Evolutionary conservation across 1,140 invertebrate species (phyloP), one percentile per base, ranked within the genome.

Genomic region (Apis mellifera): DNA sequence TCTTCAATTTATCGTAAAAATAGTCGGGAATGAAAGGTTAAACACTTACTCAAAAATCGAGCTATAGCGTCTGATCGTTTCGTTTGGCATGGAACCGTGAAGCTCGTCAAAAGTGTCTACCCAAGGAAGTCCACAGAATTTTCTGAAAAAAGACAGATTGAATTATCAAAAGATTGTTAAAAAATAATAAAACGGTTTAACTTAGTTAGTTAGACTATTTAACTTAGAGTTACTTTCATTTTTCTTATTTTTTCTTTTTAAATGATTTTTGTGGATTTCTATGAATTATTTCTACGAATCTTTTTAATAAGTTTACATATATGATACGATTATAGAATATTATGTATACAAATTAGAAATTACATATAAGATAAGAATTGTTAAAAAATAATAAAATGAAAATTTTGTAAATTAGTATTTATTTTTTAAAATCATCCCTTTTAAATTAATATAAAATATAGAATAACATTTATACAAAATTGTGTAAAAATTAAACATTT

Each of bases 11-110:
- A n/a, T n/a, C 17, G 19, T 12, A 9, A 15, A 13, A 15, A 12
- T 32, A 12, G 54, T n/a, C 1, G 2, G 9, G 0, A 21, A 9
- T 4, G 2, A 1, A 11, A 2, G 48, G n/a, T 11, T 48, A 70
- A n/a, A 0, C 57, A 94, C 95, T 95, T 93, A 97, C 96, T 96
- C 95, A 90, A 97, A 97, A 89, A 97, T 96, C 13, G 96, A 96
- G 57, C 95, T 93, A 89, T 97, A 97, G 90, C 97, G 95, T 52
- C 95, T 94, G 52, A 98, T 96, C 4, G 98, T 98, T 82, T 97
- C 97, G 90, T 98, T 98, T 12, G 97, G 95, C 97, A 99, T 98
- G 57, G 97, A 96, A 55, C 97, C 97, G 83, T 97, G 96, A 60
- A 99, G 95, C 85, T 98, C 97, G 66, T 98, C 96, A 94, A 98